Percentiles rank a stretch among this genome's conserved stretches.
Conservation (phyloP, 2,888 invertebrate genomes). For the Chymomyza fuscimana region DNA sequence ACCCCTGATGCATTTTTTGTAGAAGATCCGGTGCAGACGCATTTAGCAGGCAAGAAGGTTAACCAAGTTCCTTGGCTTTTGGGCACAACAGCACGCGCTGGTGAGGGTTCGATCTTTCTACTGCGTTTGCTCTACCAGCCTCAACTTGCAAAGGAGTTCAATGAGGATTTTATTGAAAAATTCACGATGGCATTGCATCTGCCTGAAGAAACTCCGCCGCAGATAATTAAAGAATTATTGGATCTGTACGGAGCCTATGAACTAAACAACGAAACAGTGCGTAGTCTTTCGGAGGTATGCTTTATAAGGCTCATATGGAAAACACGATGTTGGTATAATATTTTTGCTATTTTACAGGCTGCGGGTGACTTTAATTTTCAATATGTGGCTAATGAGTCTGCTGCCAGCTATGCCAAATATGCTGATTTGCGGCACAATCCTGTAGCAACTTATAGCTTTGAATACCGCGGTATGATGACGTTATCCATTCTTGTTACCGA, state of each 20-base stretch:
- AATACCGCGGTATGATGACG: slow-evolving; percentile 78
- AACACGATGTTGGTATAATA: neutral
- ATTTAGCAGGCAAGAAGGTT: slow-evolving; percentile 64
- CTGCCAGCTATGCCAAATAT: slow-evolving; percentile 43
- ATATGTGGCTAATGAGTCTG: slow-evolving; percentile 77
- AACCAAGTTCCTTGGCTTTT: slow-evolving; percentile 74
- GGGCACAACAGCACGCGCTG: too few relatives aligned
- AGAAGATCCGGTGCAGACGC: slow-evolving; percentile 76
- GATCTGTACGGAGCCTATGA: slow-evolving; percentile 19
- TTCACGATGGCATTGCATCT: too few relatives aligned
- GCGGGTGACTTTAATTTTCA: slow-evolving; percentile 80
- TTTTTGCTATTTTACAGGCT: slow-evolving; percentile 66
- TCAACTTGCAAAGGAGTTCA: slow-evolving; percentile 55
- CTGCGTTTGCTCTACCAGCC: neutral
- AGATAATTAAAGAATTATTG: neutral
- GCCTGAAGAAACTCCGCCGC: too few relatives aligned
- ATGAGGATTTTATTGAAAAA: slow-evolving; percentile 50
- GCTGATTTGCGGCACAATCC: slow-evolving; percentile 51
- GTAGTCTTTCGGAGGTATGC: slow-evolving; percentile 53
- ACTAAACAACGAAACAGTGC: slow-evolving; percentile 52
- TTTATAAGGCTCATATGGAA: neutral
- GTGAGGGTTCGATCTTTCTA: too few relatives aligned
- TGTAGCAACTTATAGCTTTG: slow-evolving; percentile 80
- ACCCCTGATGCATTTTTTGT: slow-evolving; percentile 79
- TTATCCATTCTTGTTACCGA: slow-evolving; percentile 69